Percentiles rank a stretch among this genome's conserved stretches.
Conservation (phyloP, 30 jellyfish, hydroid and myxozoan genomes). For the Chironex yamaguchii region DNA sequence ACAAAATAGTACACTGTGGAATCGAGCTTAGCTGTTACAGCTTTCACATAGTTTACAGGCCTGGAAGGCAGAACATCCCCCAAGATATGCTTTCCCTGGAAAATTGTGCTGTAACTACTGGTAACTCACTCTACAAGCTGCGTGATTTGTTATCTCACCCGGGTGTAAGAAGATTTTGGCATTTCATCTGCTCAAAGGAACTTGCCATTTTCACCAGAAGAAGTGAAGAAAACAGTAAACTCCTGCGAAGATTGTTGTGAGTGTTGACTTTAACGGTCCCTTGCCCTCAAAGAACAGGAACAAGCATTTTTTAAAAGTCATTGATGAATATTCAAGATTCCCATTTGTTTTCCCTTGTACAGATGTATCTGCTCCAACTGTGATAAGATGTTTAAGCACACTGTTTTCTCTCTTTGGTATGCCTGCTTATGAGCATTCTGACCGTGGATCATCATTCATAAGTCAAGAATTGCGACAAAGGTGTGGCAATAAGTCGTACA, state of each 20-base stretch:
- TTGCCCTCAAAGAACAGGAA: no score
- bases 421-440: no score
- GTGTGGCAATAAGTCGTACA: no score
- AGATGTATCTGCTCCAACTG: no score
- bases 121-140: no score
- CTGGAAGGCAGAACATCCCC: slow-evolving; percentile 62
- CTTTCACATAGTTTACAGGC: slow-evolving; percentile 64
- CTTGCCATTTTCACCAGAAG: slow-evolving; percentile 39
- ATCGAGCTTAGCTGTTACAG: slow-evolving; percentile 68
- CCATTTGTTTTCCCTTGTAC: no score
- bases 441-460: no score
- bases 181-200: slow-evolving; percentile 2
- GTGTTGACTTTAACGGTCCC: slow-evolving; percentile 35
- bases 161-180: slow-evolving; percentile 8
- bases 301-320: not conserved
- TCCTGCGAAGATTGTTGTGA: slow-evolving; percentile 10
- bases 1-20: slow-evolving; percentile 42
- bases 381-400: no score
- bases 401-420: no score
- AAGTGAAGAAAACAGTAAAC: not conserved
- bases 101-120: no score
- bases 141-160: slow-evolving; percentile 42
- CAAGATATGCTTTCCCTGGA: no score
- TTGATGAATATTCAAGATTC: slow-evolving; percentile 29
- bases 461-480: no score